Evolutionary conservation across 1,140 invertebrate species (phyloP).

Genomic region (Camponotus floridanus): DNA sequence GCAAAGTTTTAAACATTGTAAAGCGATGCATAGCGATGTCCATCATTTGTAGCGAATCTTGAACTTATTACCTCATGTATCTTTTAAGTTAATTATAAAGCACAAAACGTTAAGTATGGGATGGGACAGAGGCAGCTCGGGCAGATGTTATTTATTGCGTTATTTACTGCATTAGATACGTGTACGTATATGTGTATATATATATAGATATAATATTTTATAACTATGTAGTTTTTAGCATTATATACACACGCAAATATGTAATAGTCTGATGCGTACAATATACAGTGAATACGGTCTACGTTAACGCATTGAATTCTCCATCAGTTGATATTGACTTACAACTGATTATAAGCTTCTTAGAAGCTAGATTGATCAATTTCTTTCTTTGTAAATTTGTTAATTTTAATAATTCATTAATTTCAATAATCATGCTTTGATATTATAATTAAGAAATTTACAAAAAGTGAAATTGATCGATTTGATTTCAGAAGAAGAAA

Average conservation of each 20-base stretch:
- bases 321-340: neutral
- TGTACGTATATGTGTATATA: constrained; percentile 77
- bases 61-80: constrained; percentile 61
- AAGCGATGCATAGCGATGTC: constrained; percentile 26
- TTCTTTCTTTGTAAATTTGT: no score
- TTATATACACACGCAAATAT: constrained; percentile 60
- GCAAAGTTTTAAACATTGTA: constrained; percentile 12
- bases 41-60: constrained; percentile 58
- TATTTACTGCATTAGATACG: constrained; percentile 77
- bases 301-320: constrained; percentile 31
- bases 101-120: constrained; percentile 76
- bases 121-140: constrained; percentile 81
- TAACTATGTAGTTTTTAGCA: constrained; percentile 78
- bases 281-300: constrained; percentile 32
- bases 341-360: neutral
- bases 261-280: constrained; percentile 32
- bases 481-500: neutral
- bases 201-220: constrained; percentile 77
- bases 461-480: no score
- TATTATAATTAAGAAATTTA: no score
- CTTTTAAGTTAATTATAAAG: constrained; percentile 70
- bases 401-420: no score
- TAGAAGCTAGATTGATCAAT: no score
- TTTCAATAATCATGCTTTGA: no score
- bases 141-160: constrained; percentile 81